Conservation (phyloP, 2,113 vertebrate genomes). For the Rhinogobius similis region DNA sequence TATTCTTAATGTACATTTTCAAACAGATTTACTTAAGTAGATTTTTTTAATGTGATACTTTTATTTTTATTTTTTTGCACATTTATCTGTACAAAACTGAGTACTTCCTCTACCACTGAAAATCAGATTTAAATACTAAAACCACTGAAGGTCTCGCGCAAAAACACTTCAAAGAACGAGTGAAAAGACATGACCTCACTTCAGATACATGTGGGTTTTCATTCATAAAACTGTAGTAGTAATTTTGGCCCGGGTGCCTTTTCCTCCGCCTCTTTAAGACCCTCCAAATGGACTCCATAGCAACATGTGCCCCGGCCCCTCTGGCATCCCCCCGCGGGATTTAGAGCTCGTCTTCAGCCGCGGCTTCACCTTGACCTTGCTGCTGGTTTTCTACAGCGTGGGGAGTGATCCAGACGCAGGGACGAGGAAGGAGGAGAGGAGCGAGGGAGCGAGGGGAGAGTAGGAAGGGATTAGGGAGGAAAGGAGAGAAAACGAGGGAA, state of each 20-base stretch:
- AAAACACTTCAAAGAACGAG: too few relatives aligned
- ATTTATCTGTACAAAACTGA: too few relatives aligned
- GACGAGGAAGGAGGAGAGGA: constrained; percentile 7
- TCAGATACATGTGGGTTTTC: constrained; percentile 5
- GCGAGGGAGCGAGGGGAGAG: constrained; percentile 11
- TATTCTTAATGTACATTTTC: too few relatives aligned
- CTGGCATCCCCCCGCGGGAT: constrained; percentile 35
- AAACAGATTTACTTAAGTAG: too few relatives aligned
- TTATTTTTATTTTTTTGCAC: too few relatives aligned
- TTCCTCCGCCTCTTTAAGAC: constrained; percentile 16
- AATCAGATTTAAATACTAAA: too few relatives aligned
- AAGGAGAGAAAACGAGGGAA: not conserved
- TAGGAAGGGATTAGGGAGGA: constrained; percentile 11
- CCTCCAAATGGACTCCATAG: constrained; percentile 17
- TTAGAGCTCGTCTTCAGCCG: constrained; percentile 40
- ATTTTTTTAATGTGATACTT: too few relatives aligned
- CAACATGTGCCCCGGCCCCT: constrained; percentile 17
- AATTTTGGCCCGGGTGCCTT: constrained; percentile 3
- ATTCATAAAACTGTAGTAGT: constrained; percentile 7
- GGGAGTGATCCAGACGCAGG: constrained; percentile 8
- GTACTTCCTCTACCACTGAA: too few relatives aligned
- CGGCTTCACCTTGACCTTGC: constrained; percentile 45
- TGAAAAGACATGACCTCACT: too few relatives aligned
- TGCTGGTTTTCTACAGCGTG: constrained; percentile 16
- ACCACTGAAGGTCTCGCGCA: too few relatives aligned